phyloP scores from a whole-genome alignment of 2,113 vertebrate species.

The Tetrao urogallus region DNA sequence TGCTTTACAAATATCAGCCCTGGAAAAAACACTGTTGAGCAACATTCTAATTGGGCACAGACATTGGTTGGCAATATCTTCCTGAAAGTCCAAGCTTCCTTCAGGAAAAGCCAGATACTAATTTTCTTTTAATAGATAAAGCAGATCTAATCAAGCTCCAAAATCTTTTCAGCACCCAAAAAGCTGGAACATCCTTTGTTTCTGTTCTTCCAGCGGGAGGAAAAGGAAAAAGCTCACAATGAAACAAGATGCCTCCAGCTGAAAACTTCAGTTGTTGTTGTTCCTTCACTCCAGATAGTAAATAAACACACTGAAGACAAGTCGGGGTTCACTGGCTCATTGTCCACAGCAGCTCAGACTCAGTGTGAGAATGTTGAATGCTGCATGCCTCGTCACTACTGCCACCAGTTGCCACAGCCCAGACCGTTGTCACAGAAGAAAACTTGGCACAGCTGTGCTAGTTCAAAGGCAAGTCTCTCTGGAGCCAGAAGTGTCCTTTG shows the following conservation, averaged over 20 bases:
- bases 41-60: background rate
- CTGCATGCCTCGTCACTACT: background rate
- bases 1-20: background rate
- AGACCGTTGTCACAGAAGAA: background rate
- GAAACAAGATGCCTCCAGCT: no score
- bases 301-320: background rate
- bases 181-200: background rate
- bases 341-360: background rate
- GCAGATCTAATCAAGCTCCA: background rate
- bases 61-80: background rate
- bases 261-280: background rate
- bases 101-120: background rate
- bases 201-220: background rate
- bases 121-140: background rate
- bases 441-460: background rate
- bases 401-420: background rate
- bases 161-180: background rate
- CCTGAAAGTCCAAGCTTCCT: background rate
- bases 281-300: background rate
- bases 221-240: background rate
- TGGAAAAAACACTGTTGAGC: background rate
- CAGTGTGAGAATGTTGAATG: background rate
- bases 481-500: rapidly evolving
- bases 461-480: no score
- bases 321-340: background rate